Conservation (phyloP, 2,113 vertebrate species). For the Pelobates fuscus region DNA sequence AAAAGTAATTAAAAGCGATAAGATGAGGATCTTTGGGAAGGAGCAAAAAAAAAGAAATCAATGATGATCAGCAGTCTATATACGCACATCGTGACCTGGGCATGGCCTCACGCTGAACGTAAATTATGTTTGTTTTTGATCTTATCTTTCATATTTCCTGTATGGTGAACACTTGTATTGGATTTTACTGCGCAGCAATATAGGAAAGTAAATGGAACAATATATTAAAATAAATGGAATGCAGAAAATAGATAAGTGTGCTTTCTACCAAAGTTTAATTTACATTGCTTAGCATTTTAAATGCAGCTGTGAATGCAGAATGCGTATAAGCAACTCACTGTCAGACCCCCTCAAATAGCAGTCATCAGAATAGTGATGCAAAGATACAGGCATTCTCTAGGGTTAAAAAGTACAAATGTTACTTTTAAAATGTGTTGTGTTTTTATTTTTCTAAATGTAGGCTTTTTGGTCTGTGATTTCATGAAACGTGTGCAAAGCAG, state of each 20-base stretch:
- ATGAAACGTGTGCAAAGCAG: too few relatives aligned
- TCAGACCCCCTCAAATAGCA: too few relatives aligned
- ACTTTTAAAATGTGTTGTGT: too few relatives aligned
- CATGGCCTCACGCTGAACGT: constrained; percentile 19
- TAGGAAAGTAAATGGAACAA: constrained; percentile 3
- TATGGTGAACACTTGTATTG: neutral
- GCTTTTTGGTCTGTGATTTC: too few relatives aligned
- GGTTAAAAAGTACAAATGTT: too few relatives aligned
- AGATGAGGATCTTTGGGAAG: constrained; percentile 46
- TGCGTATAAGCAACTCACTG: neutral
- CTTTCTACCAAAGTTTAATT: constrained; percentile 2
- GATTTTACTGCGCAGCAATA: constrained; percentile 8
- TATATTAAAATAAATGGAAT: constrained; percentile 8
- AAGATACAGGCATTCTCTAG: too few relatives aligned
- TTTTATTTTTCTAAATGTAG: too few relatives aligned
- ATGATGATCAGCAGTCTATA: constrained; percentile 38
- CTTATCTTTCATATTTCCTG: neutral
- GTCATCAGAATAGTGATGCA: too few relatives aligned
- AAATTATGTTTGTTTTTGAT: constrained; percentile 22
- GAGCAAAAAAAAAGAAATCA: constrained; percentile 34
- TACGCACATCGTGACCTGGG: constrained; percentile 25
- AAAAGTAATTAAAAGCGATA: constrained; percentile 51
- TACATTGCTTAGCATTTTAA: neutral
- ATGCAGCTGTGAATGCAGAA: neutral
- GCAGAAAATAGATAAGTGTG: constrained; percentile 6